phyloP scores from a whole-genome alignment of 1,140 invertebrate genomes.

The Bombus balteatus region DNA sequence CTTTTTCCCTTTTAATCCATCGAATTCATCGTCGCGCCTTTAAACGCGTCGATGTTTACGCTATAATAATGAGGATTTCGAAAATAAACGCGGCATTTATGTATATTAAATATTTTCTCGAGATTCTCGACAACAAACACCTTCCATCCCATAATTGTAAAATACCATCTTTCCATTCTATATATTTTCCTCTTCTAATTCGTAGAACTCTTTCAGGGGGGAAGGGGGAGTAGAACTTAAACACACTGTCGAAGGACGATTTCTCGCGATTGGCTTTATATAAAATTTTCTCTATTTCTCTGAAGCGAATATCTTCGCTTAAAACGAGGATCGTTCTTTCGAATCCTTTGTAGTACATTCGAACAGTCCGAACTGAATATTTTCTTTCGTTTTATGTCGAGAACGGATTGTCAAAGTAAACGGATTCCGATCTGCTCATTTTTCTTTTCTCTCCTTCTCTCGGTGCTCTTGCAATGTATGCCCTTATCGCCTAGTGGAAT shows the following conservation, averaged over 20 bases:
- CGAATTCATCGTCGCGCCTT: background rate
- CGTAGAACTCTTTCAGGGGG: conserved; percentile 2
- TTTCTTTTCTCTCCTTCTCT: background rate
- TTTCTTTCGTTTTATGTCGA: conserved; percentile 11
- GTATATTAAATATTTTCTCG: conserved; percentile 48
- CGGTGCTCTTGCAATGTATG: background rate
- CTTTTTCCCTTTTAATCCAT: conserved; percentile 20
- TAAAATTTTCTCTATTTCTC: conserved; percentile 60
- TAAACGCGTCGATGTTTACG: background rate
- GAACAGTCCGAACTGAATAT: conserved; percentile 25
- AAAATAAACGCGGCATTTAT: conserved; percentile 53
- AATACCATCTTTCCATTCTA: conserved; percentile 37
- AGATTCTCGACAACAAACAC: conserved; percentile 43
- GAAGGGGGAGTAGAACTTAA: conserved; percentile 4
- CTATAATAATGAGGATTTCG: conserved; percentile 47
- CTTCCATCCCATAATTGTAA: background rate
- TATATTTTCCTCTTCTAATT: background rate
- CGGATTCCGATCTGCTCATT: conserved; percentile 20
- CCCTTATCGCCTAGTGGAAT: conserved; percentile 26
- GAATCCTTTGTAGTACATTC: background rate
- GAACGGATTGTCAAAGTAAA: conserved; percentile 62
- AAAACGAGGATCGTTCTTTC: conserved; percentile 18
- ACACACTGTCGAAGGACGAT: conserved; percentile 36
- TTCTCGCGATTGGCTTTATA: conserved; percentile 27
- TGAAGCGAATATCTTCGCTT: conserved; percentile 27